These are phyloP conservation scores for Cyprinella venusta DNA, from an alignment of 2,797 vertebrate genomes.

Conservation along the genomic window DNA sequence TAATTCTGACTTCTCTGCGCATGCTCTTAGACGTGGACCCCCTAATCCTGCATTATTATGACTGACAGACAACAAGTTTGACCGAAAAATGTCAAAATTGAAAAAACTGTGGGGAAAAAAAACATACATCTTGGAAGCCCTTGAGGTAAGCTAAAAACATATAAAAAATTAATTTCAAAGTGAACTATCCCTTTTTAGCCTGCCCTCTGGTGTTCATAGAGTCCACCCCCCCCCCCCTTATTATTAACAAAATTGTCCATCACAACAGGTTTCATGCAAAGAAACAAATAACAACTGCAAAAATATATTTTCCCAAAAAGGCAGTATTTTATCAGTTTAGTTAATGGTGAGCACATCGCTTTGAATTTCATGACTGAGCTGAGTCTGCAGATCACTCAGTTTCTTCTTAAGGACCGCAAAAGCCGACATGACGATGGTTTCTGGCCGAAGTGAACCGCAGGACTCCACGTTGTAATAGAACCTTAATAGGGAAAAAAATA, in stretches of 20 bases:
- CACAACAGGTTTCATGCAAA: conserved; percentile 3
- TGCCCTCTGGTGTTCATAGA: conserved; percentile 46
- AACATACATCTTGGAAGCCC: too few species aligned
- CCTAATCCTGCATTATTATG: too few species aligned
- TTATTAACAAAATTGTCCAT: conserved; percentile 15
- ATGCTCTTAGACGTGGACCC: too few species aligned
- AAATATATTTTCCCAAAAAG: not conserved
- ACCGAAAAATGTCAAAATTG: too few species aligned
- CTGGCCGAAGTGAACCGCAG: conserved; percentile 92
- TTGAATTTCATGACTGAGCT: conserved; percentile 97
- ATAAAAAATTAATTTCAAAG: too few species aligned
- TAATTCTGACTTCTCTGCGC: too few species aligned
- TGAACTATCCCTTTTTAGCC: not conserved
- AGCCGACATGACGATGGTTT: conserved; percentile 95
- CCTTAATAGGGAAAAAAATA: conserved; percentile 57
- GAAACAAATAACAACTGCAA: conserved; percentile 13
- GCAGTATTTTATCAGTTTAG: conserved; percentile 65
- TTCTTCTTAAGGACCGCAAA: conserved; percentile 96
- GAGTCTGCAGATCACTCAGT: conserved; percentile 95
- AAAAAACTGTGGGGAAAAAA: too few species aligned
- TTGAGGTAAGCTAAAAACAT: too few species aligned
- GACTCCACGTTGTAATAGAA: conserved; percentile 98
- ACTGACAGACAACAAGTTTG: too few species aligned
- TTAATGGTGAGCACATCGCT: conserved; percentile 98
- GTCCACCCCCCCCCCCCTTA: too few species aligned